A percentile compares a stretch with the other conserved stretches of the same genome.
Conservation (phyloP, 2,113 vertebrate genomes). For the Chaetorhynchus papuensis region DNA sequence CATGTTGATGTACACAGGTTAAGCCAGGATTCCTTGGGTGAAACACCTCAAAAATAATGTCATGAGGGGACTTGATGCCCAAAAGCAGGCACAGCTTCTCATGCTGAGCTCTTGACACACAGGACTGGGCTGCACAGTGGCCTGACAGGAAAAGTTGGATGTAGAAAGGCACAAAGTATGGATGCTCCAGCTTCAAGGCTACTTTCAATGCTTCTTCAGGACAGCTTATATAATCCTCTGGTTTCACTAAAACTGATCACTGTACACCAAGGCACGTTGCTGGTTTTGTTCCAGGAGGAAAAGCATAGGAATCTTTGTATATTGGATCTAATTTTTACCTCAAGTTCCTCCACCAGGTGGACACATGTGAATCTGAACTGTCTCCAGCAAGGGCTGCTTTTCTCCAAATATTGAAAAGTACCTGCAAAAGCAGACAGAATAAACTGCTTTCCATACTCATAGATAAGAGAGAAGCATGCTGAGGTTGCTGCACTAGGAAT, state of each 20-base stretch:
- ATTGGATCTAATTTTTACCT: not conserved
- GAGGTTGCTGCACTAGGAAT: not conserved
- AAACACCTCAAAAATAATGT: not conserved
- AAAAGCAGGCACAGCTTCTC: not conserved
- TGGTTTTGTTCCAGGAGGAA: not conserved
- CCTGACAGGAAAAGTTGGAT: not conserved
- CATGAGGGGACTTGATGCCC: not conserved
- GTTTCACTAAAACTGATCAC: not conserved
- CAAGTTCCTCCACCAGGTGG: not conserved
- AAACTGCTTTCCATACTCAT: not conserved
- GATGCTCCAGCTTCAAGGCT: not conserved
- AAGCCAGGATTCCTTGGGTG: not conserved
- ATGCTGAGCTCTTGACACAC: not conserved
- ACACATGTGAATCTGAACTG: not conserved
- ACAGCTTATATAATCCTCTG: not conserved
- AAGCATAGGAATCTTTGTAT: not conserved
- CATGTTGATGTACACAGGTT: not conserved
- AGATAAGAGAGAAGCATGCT: not conserved
- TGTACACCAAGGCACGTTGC: not conserved
- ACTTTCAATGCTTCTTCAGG: not conserved
- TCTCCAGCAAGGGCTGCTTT: not conserved
- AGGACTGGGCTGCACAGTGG: accelerated
- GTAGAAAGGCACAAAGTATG: not conserved
- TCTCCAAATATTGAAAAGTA: not conserved
- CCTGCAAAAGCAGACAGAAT: not conserved